Base-by-base conservation (phyloP, 2,888 invertebrate species). In the Tinea trinotella region DNA sequence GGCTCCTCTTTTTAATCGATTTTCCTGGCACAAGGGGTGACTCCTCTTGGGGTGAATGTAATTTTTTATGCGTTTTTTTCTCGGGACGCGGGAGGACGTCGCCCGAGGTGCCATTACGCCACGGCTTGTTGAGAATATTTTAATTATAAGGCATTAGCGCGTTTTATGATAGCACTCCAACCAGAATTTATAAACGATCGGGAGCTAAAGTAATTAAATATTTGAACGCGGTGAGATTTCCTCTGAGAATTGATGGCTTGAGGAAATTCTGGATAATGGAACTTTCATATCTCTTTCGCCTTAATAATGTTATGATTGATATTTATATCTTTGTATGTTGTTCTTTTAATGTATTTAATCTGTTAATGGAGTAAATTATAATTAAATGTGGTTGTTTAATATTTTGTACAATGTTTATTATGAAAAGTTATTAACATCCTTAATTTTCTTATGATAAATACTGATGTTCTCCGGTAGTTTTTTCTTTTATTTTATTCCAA, bases 41-140 rank as follows among this genome's bases (percentile, higher is more conserved):
- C 81, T 77, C 75, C 78, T 84, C 83, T 56, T 81, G 81, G 85
- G 84, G 85, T 85, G 85, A 86, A 87, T 86, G 87, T 87, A 87
- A 87, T 87, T 87, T 87, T 87, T 87, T 87, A 87, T 87, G 86
- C 85, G 85, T 84, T 82, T 73, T 71, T 85, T 84, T 77, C 70
- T 55, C 57, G 55, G 75, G 70, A 71, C 74, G 73, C 64, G 74
- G 75, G 74, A 77, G 77, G 80, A 77, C 74, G 81, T 77, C 82
- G 81, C 82, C 77, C 72, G 81, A 83, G 83, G 84, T 83, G 84
- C 87, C 84, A 86, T 86, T 87, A 86, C 85, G 81, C 77, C 80
- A 85, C 86, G 86, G 85, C 82, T 84, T 83, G 86, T 87, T 86
- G 87, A 82, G 85, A 85, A 86, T 85, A 85, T 86, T 87, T 87